These are phyloP conservation scores for Megaceryle torquata DNA, from an alignment of 2,113 vertebrate species.

Conservation along the genomic window DNA sequence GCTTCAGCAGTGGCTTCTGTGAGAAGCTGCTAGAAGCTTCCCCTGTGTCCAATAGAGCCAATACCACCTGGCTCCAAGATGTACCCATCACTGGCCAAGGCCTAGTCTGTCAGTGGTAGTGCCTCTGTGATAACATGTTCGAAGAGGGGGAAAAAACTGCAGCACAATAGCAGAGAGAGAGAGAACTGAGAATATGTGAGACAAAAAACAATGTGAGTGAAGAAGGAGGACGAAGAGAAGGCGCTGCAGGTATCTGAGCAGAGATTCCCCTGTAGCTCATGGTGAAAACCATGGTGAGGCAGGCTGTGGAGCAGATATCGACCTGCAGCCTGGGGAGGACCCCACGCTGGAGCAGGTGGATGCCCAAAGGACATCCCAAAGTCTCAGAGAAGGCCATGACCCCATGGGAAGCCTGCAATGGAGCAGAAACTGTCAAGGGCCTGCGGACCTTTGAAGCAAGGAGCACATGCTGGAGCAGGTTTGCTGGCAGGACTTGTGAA, in stretches of 20 bases:
- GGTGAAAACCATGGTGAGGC: background rate
- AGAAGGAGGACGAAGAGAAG: background rate
- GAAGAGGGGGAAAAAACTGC: background rate
- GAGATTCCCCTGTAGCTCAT: background rate
- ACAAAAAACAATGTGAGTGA: background rate
- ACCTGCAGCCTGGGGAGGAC: background rate
- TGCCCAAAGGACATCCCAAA: too few species aligned
- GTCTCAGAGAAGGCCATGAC: background rate
- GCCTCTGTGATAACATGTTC: background rate
- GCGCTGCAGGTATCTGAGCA: background rate
- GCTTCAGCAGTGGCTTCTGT: background rate
- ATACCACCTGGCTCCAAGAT: background rate
- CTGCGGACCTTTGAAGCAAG: background rate
- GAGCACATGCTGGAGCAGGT: background rate
- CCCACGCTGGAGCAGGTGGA: background rate
- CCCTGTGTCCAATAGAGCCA: background rate
- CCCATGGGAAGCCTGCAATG: background rate
- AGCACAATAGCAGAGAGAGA: background rate
- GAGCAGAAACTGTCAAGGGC: background rate
- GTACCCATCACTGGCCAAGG: background rate
- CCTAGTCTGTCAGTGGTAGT: background rate
- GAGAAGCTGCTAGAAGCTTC: background rate
- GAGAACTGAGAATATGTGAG: background rate
- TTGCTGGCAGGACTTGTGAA: background rate
- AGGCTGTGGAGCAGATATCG: background rate